Evolutionary conservation across 2,797 vertebrate species (phyloP), one percentile per base, ranked within the genome.

Genomic region (Hapalemur alaotrensis): DNA sequence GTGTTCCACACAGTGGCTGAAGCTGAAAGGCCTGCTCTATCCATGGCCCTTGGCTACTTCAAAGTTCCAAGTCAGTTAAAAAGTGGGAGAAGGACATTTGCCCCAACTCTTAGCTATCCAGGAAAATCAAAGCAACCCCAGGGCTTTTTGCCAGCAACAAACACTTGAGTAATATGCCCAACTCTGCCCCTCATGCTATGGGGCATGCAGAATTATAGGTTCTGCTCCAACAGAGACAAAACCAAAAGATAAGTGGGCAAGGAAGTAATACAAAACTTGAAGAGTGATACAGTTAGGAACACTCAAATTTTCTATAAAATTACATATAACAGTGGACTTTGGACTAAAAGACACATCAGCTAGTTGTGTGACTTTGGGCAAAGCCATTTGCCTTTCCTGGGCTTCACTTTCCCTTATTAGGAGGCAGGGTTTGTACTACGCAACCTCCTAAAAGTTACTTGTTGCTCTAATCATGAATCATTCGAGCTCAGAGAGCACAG

Each of bases 381-480:
- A 57, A 86, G 89, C 43, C 83, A 38, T 41, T 78, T 57, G 35
- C 54, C 86, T 91, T 78, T 86, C 79, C 79, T 95, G 89, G 82
- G 41, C 83, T 83, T 85, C 48, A 3, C 23, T 72, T 50, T 83
- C 20, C 32, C 13, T 43, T 57, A 35, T 28, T 48, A 38, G 65
- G 35, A 75, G 20, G 11, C 14, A 38, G 35, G 10, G 50, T 28
- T 43, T 35, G 4, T 30, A 52, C 4, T 38, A 1, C 4, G 9
- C 76, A 50, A 35, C 43, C n/a, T 67, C 43, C 78, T 73, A 15
- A 32, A 32, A 32, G 35, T 87, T 85, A 43, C 54, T 78, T 43
- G n/a, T 13, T 30, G 23, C 32, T 59, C 76, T 28, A 5, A 13
- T 69, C 50, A 65, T 5, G 2, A 67, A 23, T 50, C 79, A 4